Conservation (phyloP, 1,140 invertebrate species). For the Anoplolepis gracilipes region DNA sequence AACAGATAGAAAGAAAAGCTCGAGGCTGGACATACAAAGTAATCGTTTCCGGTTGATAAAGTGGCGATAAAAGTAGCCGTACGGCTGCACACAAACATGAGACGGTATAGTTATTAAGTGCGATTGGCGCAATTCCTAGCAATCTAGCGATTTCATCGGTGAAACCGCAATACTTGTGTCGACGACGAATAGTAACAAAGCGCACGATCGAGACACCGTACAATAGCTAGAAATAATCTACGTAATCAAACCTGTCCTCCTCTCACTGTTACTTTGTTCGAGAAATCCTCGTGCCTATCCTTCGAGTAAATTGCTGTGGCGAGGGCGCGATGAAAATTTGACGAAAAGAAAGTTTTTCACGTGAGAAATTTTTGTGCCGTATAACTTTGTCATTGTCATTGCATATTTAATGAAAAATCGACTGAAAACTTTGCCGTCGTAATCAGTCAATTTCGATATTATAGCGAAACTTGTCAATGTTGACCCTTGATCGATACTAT, state of each 20-base stretch:
- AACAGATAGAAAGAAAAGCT: background rate
- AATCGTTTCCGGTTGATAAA: conserved; percentile 49
- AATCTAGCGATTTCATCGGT: conserved; percentile 46
- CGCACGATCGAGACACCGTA: conserved; percentile 14
- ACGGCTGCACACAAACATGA: too few relatives aligned
- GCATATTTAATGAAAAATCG: background rate
- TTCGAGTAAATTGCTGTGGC: conserved; percentile 22
- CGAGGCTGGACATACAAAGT: conserved; percentile 7
- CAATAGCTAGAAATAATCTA: conserved; percentile 44
- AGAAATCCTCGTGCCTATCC: conserved; percentile 35
- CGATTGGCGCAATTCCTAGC: conserved; percentile 45
- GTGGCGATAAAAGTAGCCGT: conserved; percentile 22
- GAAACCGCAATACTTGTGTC: conserved; percentile 27
- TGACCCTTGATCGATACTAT: too few relatives aligned
- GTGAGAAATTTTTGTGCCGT: background rate
- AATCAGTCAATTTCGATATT: background rate
- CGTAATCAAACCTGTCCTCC: conserved; percentile 41
- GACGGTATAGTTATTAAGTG: conserved; percentile 46
- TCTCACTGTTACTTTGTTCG: conserved; percentile 49
- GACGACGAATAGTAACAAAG: conserved; percentile 47
- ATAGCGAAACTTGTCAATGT: background rate
- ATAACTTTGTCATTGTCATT: background rate
- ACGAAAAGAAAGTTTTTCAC: background rate
- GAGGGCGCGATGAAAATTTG: background rate
- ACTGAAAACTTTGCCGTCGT: background rate